Conservation (phyloP, 2,888 invertebrate species). For the Lithophane ornitopus region DNA sequence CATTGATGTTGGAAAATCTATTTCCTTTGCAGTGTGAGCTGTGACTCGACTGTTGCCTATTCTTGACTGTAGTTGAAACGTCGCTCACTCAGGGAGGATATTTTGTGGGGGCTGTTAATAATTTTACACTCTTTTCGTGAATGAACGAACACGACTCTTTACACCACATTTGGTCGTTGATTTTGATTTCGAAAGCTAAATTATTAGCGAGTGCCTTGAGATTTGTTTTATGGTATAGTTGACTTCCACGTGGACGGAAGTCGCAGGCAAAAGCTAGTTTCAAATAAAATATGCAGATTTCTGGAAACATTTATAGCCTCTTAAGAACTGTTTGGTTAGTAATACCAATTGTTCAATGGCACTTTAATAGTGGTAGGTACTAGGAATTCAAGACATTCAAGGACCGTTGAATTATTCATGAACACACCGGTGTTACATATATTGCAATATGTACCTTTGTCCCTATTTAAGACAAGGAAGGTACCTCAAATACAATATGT, state of each 20-base stretch:
- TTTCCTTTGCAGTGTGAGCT: constrained; percentile 31
- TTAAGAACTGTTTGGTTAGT: constrained; percentile 31
- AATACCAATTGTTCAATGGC: constrained; percentile 22
- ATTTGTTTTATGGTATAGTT: neutral
- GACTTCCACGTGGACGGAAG: too few species aligned
- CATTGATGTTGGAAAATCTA: constrained; percentile 71
- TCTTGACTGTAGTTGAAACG: constrained; percentile 2
- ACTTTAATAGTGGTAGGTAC: constrained; percentile 29
- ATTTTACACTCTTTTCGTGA: neutral
- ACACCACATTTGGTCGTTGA: neutral
- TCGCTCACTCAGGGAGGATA: neutral
- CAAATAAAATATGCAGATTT: constrained; percentile 19
- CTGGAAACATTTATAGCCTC: constrained; percentile 13
- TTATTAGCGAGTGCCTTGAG: neutral
- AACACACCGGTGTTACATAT: constrained; percentile 21
- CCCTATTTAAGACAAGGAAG: neutral
- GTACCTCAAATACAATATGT: too few species aligned
- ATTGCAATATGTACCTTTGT: constrained; percentile 32
- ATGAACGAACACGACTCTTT: neutral
- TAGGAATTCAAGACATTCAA: constrained; percentile 51
- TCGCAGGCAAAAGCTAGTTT: neutral
- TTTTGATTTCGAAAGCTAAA: neutral
- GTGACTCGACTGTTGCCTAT: constrained; percentile 7
- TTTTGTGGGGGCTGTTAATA: neutral
- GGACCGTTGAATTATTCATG: constrained; percentile 48